Conservation (phyloP, 2,797 vertebrate genomes). For the Rhinella marina region DNA sequence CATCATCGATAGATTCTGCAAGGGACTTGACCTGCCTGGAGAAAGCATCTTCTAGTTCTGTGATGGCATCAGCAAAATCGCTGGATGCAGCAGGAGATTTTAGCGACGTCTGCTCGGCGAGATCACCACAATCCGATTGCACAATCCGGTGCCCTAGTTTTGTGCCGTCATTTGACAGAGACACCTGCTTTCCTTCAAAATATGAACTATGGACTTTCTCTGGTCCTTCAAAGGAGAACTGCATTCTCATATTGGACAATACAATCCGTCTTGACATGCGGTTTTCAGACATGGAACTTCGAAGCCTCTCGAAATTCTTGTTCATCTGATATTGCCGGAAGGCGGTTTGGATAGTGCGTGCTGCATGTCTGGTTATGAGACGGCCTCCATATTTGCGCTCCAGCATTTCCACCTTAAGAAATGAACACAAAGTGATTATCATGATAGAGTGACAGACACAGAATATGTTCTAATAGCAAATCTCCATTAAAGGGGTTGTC, state of each 20-base stretch:
- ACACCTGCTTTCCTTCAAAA: conserved; percentile 95
- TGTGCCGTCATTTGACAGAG: conserved; percentile 81
- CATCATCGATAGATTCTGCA: conserved; percentile 95
- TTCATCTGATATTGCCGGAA: conserved; percentile 99
- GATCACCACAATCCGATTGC: conserved; percentile 81
- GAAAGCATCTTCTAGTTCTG: conserved; percentile 95
- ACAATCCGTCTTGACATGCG: conserved; percentile 97
- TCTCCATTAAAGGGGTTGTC: too few relatives aligned
- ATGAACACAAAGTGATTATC: conserved; percentile 39
- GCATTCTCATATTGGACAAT: conserved; percentile 99
- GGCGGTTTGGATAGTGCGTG: conserved; percentile 96
- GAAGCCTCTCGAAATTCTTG: conserved; percentile 96
- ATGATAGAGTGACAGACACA: background rate
- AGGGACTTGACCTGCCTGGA: conserved; percentile 96
- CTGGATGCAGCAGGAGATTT: conserved; percentile 82
- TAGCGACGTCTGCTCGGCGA: conserved; percentile 78
- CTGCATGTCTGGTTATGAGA: conserved; percentile 96
- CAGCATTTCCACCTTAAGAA: conserved; percentile 94
- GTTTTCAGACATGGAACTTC: conserved; percentile 99
- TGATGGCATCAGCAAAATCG: conserved; percentile 92
- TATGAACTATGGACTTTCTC: conserved; percentile 98
- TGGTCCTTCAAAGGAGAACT: conserved; percentile 98
- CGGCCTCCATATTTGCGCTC: conserved; percentile 98
- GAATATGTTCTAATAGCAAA: background rate
- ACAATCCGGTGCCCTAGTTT: conserved; percentile 81